Evolutionary conservation across 2,113 vertebrate genomes (phyloP), one percentile per base, ranked within the genome.

Genomic region (Pelecanus crispus): DNA sequence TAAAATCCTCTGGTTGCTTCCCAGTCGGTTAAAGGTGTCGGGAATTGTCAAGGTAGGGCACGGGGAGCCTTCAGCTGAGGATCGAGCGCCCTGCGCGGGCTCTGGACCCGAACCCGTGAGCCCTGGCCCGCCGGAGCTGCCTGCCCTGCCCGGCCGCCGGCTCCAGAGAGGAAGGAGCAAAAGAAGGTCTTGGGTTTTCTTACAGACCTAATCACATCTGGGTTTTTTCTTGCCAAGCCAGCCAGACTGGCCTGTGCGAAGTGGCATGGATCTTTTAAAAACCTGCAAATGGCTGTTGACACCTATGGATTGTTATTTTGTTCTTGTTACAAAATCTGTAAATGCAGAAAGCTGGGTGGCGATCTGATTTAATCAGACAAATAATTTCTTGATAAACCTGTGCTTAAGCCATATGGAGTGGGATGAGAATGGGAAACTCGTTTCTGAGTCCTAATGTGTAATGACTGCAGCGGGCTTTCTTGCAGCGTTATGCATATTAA

Each of bases 331-430:
- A 26, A 25, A 45, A 75, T 49, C 75, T 66, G 87, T 53, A 78
- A 66, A 62, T 61, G 63, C 53, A 47, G 87, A 14, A 50, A 74
- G 88, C 68, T 47, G 53, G 28, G 52, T 56, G 42, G 58, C 87
- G 68, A 2, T 91, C 83, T 72, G 77, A 63, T 91, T 62, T 92
- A 68, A 95, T 96, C 94, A 92, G 77, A 94, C 58, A 83, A 92
- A 73, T 73, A 47, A 77, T 96, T 88, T 88, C 87, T 49, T 67
- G 79, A 79, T 89, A 66, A 72, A 59, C 40, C 90, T 1, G 11
- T 36, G 34, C 77, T 91, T 58, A 47, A 91, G 86, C 82, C 63
- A 68, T 40, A 40, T 67, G 62, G 89, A 84, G 72, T 36, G 77
- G 80, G 89, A 50, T 61, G 92, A 85, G 70, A 67, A 59, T 8